Evolutionary conservation across 2,888 invertebrate genomes (phyloP).

Genomic region (Hedychridium roseum): DNA sequence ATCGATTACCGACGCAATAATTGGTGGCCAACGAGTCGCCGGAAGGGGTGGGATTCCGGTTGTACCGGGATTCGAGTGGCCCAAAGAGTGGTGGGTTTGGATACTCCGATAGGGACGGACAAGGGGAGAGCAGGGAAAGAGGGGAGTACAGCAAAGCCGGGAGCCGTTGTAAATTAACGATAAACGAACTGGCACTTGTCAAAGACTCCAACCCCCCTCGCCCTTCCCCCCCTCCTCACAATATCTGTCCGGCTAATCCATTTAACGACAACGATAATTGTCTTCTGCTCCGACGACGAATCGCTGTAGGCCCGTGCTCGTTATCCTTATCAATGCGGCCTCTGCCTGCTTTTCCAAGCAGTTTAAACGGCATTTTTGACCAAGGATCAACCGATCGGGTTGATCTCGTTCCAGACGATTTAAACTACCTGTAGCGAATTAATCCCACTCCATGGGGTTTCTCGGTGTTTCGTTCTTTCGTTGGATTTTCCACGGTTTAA

Average conservation of each 20-base stretch:
- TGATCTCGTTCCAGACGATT: too few relatives aligned
- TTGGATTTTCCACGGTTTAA: too few relatives aligned
- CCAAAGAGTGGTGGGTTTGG: slow-evolving; percentile 1
- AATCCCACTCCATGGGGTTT: too few relatives aligned
- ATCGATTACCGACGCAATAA: slow-evolving; percentile 52
- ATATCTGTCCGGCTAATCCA: slow-evolving; percentile 47
- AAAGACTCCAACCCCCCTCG: too few relatives aligned
- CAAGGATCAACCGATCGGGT: too few relatives aligned
- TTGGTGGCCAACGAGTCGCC: slow-evolving; percentile 39
- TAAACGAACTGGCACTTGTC: slow-evolving; percentile 50
- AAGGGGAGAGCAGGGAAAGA: neutral
- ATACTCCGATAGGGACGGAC: neutral
- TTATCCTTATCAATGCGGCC: neutral
- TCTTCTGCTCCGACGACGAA: slow-evolving; percentile 39
- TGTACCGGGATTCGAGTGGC: slow-evolving; percentile 28
- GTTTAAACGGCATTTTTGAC: too few relatives aligned
- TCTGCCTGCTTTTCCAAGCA: too few relatives aligned
- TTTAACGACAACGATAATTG: slow-evolving; percentile 48
- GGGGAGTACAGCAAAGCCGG: slow-evolving; percentile 4
- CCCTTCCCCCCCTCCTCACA: slow-evolving; percentile 37
- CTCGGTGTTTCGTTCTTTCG: too few relatives aligned
- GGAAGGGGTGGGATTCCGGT: slow-evolving; percentile 34
- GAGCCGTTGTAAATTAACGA: slow-evolving; percentile 49
- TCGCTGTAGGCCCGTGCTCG: slow-evolving; percentile 18
- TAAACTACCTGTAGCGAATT: too few relatives aligned